Base-by-base conservation (phyloP, 2,888 invertebrate species). In the Ceratothoa steindachneri region DNA sequence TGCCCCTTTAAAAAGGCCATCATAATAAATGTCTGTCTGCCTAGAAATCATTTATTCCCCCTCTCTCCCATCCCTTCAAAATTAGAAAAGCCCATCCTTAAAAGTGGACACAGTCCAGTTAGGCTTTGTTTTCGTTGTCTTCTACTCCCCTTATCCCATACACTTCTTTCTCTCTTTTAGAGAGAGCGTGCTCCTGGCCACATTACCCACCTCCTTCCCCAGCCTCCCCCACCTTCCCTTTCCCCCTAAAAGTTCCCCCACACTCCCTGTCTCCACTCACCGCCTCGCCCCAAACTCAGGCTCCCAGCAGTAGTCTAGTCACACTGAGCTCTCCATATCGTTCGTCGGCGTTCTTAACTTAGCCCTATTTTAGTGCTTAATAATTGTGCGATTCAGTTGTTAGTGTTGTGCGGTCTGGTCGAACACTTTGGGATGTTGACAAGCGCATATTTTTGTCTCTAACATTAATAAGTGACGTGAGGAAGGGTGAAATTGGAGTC, bases 271-370 rank as follows among this genome's bases (percentile, higher is more conserved):
- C 60, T 1, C 60, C 60, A 3, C 60, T 2, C 2, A 24, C 22
- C 60, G 60, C 3, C 60, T 7, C 22, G 60, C 60, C 22, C 3
- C 3, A 7, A 2, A n/a, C n/a, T n/a, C n/a, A n/a, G n/a, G n/a
- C n/a, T 60, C 60, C 60, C 55, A 55, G 60, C 60, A 7, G 60
- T 60, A 60, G 22, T 60, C 60, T 60, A 60, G 55, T 55, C 55
- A 55, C 19, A 55, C 12, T 55, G 55, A 55, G 7, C 55, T 5
- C 19, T 55, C 24, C 55, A 55, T 55, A 55, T 55, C 55, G 55
- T 55, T 55, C 55, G 55, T 55, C 19, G 12, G 7, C 24, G 24
- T 5, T 19, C 24, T 55, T 19, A 19, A 19, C 19, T 55, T 55
- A 55, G 5, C 55, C 19, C 5, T 55, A 55, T 15, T 55, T 19